Percentiles rank a stretch among this genome's conserved stretches.
These are phyloP conservation scores for Chelonus formosanus DNA, from an alignment of 2,888 invertebrate genomes.

Conservation along the genomic window DNA sequence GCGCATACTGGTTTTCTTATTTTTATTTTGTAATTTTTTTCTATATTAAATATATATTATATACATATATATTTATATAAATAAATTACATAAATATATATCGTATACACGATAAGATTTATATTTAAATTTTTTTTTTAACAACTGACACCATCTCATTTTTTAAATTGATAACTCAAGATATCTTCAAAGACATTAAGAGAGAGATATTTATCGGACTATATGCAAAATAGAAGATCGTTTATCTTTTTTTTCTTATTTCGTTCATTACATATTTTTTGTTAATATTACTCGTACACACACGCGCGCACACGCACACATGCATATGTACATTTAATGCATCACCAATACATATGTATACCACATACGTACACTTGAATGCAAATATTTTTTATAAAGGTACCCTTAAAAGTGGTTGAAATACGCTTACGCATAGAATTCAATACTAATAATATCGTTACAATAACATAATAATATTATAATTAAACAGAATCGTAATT, in stretches of 20 bases:
- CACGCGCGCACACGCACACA: conserved; percentile 50
- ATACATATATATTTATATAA: conserved; percentile 44
- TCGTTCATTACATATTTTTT: conserved; percentile 6
- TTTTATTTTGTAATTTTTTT: conserved; percentile 34
- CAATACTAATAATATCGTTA: conserved; percentile 62
- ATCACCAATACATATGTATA: conserved; percentile 53
- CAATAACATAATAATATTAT: conserved; percentile 52
- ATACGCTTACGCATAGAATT: conserved; percentile 54
- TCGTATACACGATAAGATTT: conserved; percentile 44
- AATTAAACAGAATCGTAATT: conserved; percentile 44
- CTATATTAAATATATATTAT: conserved; percentile 52
- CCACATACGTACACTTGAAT: conserved; percentile 55
- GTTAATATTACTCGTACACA: conserved; percentile 13
- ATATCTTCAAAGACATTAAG: conserved; percentile 58
- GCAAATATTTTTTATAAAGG: conserved; percentile 34
- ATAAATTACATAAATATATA: conserved; percentile 43
- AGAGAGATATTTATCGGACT: conserved; percentile 56
- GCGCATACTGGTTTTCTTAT: conserved; percentile 43
- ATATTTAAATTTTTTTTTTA: conserved; percentile 26
- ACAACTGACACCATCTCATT: conserved; percentile 49
- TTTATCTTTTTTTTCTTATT: conserved; percentile 36
- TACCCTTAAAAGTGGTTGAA: conserved; percentile 32
- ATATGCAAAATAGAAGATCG: conserved; percentile 64
- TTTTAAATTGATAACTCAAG: conserved; percentile 53
- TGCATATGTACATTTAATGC: conserved; percentile 52